Evolutionary conservation across 2,113 vertebrate species (phyloP), one percentile per base, ranked within the genome.

Genomic region (Tragulus kanchil): DNA sequence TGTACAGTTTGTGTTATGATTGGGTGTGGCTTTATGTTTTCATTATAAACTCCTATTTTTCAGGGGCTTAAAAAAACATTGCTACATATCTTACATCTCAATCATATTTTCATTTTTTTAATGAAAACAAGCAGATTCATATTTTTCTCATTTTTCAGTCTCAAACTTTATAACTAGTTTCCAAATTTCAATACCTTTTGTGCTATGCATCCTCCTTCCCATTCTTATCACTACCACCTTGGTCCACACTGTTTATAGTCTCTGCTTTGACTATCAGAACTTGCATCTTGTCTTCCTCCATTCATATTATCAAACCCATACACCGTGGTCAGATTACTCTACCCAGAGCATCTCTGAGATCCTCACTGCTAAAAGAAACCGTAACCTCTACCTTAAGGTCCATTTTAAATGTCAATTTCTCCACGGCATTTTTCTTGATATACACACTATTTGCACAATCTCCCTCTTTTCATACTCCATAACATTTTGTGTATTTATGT

Each of bases 1-100:
- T 95, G 61, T 98, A 97, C 96, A 96, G 97, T 98, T 96, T 98
- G 79, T 89, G 98, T 98, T 96, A 75, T 81, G 95, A 89, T 97
- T 96, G 96, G 86, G 83, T 94, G 73, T 98, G 98, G 98, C 96
- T 97, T 97, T 36, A 94, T 98, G 97, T 98, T 97, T 96, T 96
- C 88, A 82, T 91, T 95, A 64, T 83, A 90, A 98, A 98, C 97
- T 98, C 98, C 97, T 6, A 54, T 98, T 98, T 98, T 98, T 96
- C 97, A 96, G 98, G 98, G 97, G 95, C 96, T 98, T 97, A 25
- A 45, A 42, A 73, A 73, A 73, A 45, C 23, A 81, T 58, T 64
- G 92, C 16, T 36, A 9, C 14, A 11, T 28, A 50, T 48, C 82
- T 89, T n/a, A 58, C 21, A 61, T 69, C 36, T 85, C 45, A 42